Conservation (phyloP, 2,797 vertebrate genomes). For the Sebastes alutus region DNA sequence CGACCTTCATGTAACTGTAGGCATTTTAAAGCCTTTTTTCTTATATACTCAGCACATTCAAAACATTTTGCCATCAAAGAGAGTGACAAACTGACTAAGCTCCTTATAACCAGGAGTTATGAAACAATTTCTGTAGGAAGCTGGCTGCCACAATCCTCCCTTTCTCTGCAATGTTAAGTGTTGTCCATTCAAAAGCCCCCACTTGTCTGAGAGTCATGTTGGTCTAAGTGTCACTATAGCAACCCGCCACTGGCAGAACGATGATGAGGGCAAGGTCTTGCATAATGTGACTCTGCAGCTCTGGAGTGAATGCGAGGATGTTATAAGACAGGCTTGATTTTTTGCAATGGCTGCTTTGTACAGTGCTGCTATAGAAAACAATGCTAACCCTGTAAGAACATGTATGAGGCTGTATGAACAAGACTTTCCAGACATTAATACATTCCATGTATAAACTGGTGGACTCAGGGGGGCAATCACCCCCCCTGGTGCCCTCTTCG, state of each 20-base stretch:
- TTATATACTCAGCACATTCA: neutral
- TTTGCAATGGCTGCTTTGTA: conserved; percentile 39
- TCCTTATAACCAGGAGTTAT: conserved; percentile 27
- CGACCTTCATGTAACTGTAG: neutral
- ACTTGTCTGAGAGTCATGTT: conserved; percentile 38
- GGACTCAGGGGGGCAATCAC: neutral
- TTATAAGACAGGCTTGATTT: neutral
- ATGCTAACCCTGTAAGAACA: conserved; percentile 14
- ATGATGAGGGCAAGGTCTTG: conserved; percentile 50
- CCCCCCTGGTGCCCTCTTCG: no score
- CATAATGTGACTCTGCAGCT: conserved; percentile 44
- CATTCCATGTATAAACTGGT: neutral
- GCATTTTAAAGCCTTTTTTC: neutral
- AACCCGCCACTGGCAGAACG: conserved; percentile 38
- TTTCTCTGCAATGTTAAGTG: conserved; percentile 26
- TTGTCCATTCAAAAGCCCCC: conserved; percentile 40
- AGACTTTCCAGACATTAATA: neutral
- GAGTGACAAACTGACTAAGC: conserved; percentile 25
- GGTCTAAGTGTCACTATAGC: conserved; percentile 50
- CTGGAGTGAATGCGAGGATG: conserved; percentile 19
- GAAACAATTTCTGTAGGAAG: conserved; percentile 55
- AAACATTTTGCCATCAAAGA: conserved; percentile 20
- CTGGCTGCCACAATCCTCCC: neutral
- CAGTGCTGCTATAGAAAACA: conserved; percentile 13
- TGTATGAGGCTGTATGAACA: neutral